These are phyloP conservation scores for Cettia cetti DNA, from an alignment of 2,113 vertebrate genomes.

Conservation along the genomic window DNA sequence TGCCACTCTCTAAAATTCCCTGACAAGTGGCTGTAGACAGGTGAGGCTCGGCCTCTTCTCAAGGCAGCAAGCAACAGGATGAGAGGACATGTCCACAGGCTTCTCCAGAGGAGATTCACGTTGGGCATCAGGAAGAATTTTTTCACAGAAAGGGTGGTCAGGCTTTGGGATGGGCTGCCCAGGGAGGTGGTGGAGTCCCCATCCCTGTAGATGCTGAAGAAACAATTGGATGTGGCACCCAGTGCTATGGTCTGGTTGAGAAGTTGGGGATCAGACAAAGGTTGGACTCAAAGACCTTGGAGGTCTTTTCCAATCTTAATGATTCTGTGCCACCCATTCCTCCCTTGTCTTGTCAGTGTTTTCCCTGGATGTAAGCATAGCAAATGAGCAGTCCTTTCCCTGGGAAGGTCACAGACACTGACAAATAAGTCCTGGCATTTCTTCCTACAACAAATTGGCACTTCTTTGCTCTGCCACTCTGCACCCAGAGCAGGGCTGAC, in stretches of 20 bases:
- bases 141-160: not conserved
- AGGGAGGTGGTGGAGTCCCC: not conserved
- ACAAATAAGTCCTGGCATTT: not conserved
- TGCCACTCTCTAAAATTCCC: no score
- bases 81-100: not conserved
- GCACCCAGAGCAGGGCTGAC: not conserved
- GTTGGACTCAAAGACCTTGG: not conserved
- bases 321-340: not conserved
- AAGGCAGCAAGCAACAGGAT: not conserved
- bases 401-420: not conserved
- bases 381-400: not conserved
- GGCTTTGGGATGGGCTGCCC: not conserved
- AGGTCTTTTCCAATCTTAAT: not conserved
- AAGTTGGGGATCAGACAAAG: not conserved
- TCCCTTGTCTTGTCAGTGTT: not conserved
- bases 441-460: not conserved
- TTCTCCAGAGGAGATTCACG: not conserved
- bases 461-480: not conserved
- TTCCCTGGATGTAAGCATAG: not conserved
- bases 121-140: not conserved
- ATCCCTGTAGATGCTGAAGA: not conserved
- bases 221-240: fast-evolving
- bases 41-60: not conserved
- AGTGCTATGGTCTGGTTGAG: not conserved
- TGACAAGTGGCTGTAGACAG: not conserved